Base-by-base conservation (phyloP, 2,888 invertebrate genomes). In the Cheilosia impressa region DNA sequence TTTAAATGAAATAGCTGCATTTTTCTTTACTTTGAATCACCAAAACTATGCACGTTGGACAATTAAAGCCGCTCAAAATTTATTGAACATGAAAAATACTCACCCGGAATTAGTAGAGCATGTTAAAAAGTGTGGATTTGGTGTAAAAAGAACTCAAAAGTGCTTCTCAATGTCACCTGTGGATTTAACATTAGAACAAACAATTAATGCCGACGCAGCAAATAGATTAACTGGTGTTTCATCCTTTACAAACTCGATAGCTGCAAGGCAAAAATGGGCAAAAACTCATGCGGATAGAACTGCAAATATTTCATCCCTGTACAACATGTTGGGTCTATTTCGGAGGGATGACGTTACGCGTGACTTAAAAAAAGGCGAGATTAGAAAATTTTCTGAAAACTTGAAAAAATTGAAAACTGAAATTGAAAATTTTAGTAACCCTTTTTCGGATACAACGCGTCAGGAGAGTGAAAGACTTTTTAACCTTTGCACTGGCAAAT, bases 251-350 rank as follows among this genome's bases (percentile, higher is more conserved):
- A 68, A 68, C 22, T 68, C 53, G 0, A 66, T 53, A 15, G 24
- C 41, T 17, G 66, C 27, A 24, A 17, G 66, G 7, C 53, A 53
- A 17, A 50, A 24, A 52, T 66, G 53, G 17, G 17, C 66, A 1
- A 53, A 53, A 41, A 55, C 47, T 13, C 65, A 65, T 7, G 22
- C 65, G 0, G 65, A 65, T 15, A 65, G 65, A n/a, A 65, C 65
- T 3, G 57, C 47, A 24, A 58, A 69, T 47, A 69, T 57, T 69
- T 69, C 69, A 38, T 69, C 34, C 15, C 45, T 69, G 5, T 69
- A 57, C 47, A 69, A 34, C 19, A 47, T 47, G 15, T 27, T 57
- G 22, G 57, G 45, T 7, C 10, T 69, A 13, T 57, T 13, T 17
- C 55, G 22, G 17, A 68, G 57, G 22, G 57, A 57, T 15, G 53